These are phyloP conservation scores for Drosophila maculinotata DNA, from an alignment of 2,888 invertebrate species.

Conservation along the genomic window DNA sequence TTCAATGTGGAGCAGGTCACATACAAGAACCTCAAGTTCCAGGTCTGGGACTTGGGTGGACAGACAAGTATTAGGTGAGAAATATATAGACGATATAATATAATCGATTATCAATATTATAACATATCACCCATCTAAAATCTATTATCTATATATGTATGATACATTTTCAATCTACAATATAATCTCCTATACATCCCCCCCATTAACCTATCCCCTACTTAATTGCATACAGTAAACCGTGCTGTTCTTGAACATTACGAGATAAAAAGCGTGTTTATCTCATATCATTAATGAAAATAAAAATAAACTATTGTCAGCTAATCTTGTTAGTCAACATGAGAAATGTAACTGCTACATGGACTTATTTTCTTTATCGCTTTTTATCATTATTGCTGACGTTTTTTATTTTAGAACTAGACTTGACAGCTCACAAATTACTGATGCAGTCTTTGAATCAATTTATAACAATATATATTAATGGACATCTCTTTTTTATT, in stretches of 20 bases:
- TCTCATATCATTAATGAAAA: neutral
- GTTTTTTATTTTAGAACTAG: too few species aligned
- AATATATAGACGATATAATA: too few species aligned
- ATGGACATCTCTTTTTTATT: slow-evolving; percentile 9
- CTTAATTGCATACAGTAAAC: too few species aligned
- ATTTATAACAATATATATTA: neutral
- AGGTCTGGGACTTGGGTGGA: slow-evolving; percentile 99
- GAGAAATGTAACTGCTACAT: neutral
- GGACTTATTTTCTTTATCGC: slow-evolving; percentile 2
- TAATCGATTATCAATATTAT: too few species aligned
- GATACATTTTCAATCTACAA: too few species aligned
- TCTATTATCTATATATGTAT: too few species aligned
- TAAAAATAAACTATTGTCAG: neutral
- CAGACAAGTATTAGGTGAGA: slow-evolving; percentile 98
- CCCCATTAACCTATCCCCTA: too few species aligned
- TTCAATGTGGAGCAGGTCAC: slow-evolving; percentile 99
- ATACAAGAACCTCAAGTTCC: slow-evolving; percentile 99
- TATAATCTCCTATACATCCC: too few species aligned
- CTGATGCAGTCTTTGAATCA: too few species aligned
- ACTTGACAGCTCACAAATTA: too few species aligned
- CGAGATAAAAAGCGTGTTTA: neutral
- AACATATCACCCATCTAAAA: too few species aligned
- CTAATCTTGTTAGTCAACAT: neutral
- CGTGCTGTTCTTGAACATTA: too few species aligned
- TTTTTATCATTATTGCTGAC: neutral